Conservation (phyloP, 1,140 invertebrate genomes). For the Leptinotarsa undecemlineata region DNA sequence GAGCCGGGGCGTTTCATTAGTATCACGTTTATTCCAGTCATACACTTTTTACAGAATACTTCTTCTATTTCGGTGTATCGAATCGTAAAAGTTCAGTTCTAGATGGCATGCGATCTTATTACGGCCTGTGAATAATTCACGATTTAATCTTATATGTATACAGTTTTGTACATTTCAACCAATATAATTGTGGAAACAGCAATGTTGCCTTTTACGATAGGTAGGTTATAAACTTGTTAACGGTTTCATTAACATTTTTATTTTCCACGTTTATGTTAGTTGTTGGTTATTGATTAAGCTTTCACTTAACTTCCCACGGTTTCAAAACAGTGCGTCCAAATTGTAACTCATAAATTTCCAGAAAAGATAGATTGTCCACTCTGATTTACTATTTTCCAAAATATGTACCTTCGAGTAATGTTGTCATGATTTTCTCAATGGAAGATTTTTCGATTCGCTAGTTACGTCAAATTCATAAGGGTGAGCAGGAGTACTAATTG, state of each 20-base stretch:
- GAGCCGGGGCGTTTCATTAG: too few species aligned
- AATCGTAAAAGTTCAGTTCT: conserved; percentile 9
- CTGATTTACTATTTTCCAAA: too few species aligned
- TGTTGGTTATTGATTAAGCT: too few species aligned
- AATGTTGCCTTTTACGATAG: not conserved
- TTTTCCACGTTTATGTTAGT: not conserved
- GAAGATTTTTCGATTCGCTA: too few species aligned
- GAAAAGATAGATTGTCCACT: too few species aligned
- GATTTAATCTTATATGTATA: not conserved
- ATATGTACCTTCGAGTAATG: too few species aligned
- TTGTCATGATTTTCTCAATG: too few species aligned
- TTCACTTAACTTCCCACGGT: too few species aligned
- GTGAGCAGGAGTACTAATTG: too few species aligned
- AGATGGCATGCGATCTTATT: conserved; percentile 8
- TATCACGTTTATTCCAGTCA: not conserved
- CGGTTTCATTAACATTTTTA: not conserved
- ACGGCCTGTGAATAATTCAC: conserved; percentile 10
- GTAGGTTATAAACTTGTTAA: not conserved
- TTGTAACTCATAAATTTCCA: too few species aligned
- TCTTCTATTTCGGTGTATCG: not conserved
- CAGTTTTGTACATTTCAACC: not conserved
- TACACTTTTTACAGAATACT: not conserved
- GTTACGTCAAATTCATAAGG: too few species aligned
- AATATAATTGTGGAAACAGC: not conserved
- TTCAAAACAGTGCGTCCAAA: too few species aligned